Percentiles rank a stretch among this genome's conserved stretches.
Conservation (phyloP, 2,888 invertebrate genomes). For the Eudemis profundana region DNA sequence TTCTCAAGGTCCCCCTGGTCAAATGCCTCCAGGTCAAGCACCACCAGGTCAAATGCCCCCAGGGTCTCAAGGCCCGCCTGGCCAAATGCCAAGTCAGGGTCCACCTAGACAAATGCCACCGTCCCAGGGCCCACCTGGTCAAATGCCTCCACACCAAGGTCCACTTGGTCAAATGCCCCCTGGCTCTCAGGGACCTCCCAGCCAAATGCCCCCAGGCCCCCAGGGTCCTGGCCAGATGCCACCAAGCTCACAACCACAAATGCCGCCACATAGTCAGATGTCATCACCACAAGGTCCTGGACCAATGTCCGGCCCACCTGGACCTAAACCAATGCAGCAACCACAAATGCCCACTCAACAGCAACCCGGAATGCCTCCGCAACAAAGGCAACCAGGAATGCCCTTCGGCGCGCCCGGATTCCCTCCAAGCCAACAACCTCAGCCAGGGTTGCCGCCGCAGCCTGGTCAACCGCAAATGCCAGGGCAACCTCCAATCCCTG, state of each 20-base stretch:
- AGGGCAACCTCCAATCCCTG: constrained; percentile 56
- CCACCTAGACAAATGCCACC: constrained; percentile 47
- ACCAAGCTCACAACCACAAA: constrained; percentile 51
- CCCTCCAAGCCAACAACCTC: constrained; percentile 42
- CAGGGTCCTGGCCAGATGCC: constrained; percentile 58
- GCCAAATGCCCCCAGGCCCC: constrained; percentile 53
- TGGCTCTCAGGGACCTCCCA: constrained; percentile 56
- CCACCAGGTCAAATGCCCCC: constrained; percentile 59
- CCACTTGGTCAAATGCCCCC: constrained; percentile 52
- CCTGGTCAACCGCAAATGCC: constrained; percentile 49
- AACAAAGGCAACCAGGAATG: constrained; percentile 46
- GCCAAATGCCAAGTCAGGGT: constrained; percentile 52
- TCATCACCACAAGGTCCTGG: constrained; percentile 43
- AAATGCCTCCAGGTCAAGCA: constrained; percentile 45
- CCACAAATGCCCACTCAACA: constrained; percentile 47
- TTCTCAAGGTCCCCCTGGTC: constrained; percentile 49
- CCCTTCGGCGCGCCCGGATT: constrained; percentile 36
- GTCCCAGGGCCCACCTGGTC: constrained; percentile 50
- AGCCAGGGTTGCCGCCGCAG: constrained; percentile 54
- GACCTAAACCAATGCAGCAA: constrained; percentile 45
- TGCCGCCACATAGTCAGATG: constrained; percentile 51
- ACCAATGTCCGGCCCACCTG: constrained; percentile 51
- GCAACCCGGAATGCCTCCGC: constrained; percentile 51
- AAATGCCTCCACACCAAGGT: constrained; percentile 49
- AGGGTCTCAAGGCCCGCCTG: constrained; percentile 57